These are phyloP conservation scores for Alloplasta piceator DNA, from an alignment of 2,888 invertebrate genomes.

Conservation along the genomic window DNA sequence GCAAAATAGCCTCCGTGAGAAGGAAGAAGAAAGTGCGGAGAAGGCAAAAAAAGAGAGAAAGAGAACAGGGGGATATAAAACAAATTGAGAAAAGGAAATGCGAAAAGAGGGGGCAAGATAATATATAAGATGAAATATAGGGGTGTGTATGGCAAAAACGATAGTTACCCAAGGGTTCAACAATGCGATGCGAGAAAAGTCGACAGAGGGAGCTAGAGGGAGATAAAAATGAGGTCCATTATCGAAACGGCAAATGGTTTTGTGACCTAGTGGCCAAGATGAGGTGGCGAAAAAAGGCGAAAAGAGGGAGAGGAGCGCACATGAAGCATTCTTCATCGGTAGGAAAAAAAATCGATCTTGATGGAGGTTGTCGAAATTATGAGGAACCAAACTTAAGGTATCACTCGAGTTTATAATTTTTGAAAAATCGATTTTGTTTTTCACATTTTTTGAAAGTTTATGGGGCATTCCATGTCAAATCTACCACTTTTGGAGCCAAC, in stretches of 20 bases:
- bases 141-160: slow-evolving; percentile 5
- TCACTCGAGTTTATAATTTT: too few relatives aligned
- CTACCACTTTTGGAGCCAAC: too few relatives aligned
- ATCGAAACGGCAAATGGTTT: slow-evolving; percentile 11
- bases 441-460: too few relatives aligned
- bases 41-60: neutral
- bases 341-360: too few relatives aligned
- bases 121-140: slow-evolving; percentile 5
- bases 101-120: neutral
- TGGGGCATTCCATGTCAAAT: too few relatives aligned
- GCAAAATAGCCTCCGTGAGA: neutral
- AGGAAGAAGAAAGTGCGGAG: neutral
- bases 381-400: too few relatives aligned
- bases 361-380: too few relatives aligned
- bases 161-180: slow-evolving; percentile 1
- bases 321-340: too few relatives aligned
- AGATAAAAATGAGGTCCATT: slow-evolving; percentile 18
- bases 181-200: slow-evolving; percentile 1
- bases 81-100: slow-evolving; percentile 19
- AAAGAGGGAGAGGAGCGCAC: neutral
- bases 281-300: neutral
- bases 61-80: neutral
- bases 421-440: too few relatives aligned
- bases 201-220: neutral
- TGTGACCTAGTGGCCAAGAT: slow-evolving; percentile 18